phyloP scores from a whole-genome alignment of 2,113 vertebrate species.

The Corythaixoides concolor region DNA sequence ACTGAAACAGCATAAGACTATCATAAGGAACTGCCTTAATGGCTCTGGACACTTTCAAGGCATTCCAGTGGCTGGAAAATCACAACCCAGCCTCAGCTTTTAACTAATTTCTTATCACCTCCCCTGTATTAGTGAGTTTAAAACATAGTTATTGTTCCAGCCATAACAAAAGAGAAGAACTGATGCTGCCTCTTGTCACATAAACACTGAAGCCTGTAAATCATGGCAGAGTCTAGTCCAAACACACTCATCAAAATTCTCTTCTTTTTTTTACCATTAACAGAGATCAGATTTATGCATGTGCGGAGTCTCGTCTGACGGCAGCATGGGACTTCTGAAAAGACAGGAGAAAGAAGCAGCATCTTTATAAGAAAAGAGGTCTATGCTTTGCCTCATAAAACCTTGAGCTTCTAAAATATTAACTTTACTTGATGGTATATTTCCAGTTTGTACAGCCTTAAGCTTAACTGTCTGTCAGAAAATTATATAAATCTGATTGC shows the following conservation, averaged over 20 bases:
- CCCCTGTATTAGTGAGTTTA: background rate
- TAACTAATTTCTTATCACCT: background rate
- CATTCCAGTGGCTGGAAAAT: background rate
- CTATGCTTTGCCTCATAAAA: constrained; percentile 11
- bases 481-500: constrained; percentile 60
- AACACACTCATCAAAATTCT: background rate
- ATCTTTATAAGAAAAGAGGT: background rate
- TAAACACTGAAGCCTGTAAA: background rate
- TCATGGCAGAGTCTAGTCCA: background rate
- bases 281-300: background rate
- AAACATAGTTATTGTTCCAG: background rate
- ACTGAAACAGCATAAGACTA: background rate
- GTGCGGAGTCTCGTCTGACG: background rate
- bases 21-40: background rate
- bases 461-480: constrained; percentile 55
- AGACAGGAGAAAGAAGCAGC: background rate
- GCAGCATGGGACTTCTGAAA: background rate
- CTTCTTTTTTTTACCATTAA: background rate
- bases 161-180: background rate
- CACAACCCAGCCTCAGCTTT: background rate
- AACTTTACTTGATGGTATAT: constrained; percentile 13
- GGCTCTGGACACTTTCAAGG: background rate
- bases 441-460: constrained; percentile 30
- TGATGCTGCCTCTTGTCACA: background rate
- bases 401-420: constrained; percentile 5